Evolutionary conservation across 2,888 invertebrate species (phyloP).

Genomic region (Andrena fulva): DNA sequence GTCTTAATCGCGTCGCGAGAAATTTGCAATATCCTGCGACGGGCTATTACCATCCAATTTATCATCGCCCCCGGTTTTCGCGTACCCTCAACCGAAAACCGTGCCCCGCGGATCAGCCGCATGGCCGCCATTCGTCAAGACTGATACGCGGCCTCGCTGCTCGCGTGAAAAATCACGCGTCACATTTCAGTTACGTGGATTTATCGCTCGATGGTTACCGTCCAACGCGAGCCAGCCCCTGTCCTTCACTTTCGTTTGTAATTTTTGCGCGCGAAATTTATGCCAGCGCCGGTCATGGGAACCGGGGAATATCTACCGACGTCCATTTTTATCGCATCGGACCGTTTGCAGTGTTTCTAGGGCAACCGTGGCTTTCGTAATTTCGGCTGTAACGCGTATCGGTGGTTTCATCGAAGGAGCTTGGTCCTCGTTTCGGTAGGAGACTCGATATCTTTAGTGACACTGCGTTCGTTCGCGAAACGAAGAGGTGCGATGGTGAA

Average conservation of each 20-base stretch:
- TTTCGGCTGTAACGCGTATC: background rate
- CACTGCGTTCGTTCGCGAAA: no score
- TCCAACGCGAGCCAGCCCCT: background rate
- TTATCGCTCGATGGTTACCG: conserved; percentile 34
- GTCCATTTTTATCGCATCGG: background rate
- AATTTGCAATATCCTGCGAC: conserved; percentile 40
- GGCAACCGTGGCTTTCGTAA: background rate
- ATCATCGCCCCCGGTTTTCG: conserved; percentile 8
- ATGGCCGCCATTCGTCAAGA: conserved; percentile 12
- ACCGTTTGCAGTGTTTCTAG: background rate
- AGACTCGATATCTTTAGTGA: background rate
- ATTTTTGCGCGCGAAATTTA: conserved; percentile 44
- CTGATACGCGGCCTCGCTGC: background rate
- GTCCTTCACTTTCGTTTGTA: conserved; percentile 44
- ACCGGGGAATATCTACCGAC: conserved; percentile 23
- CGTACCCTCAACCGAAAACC: background rate
- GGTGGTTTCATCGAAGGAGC: conserved; percentile 5
- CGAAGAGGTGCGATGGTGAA: no score
- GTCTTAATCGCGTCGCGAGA: conserved; percentile 49
- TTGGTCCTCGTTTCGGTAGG: background rate
- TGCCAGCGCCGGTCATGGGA: background rate
- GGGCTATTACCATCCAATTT: conserved; percentile 34
- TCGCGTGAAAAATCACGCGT: conserved; percentile 46
- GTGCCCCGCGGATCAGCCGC: background rate
- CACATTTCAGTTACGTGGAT: conserved; percentile 45